These are phyloP conservation scores for Acipenser ruthenus DNA, from an alignment of 2,797 vertebrate species.

Conservation along the genomic window DNA sequence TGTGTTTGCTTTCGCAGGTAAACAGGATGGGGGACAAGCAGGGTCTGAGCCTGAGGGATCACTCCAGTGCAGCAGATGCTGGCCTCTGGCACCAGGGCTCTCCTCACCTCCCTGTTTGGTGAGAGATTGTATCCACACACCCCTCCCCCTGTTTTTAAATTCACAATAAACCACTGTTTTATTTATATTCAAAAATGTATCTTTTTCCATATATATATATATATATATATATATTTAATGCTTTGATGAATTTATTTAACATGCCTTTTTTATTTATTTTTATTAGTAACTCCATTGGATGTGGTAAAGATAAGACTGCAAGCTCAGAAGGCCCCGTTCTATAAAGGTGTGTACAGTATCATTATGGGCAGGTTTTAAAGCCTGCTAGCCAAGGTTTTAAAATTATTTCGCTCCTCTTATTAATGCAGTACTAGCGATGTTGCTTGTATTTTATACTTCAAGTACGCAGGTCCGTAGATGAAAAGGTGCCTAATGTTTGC, in stretches of 20 bases:
- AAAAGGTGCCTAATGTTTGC: too few relatives aligned
- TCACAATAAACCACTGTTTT: too few relatives aligned
- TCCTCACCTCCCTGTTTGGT: constrained; percentile 89
- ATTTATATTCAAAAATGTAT: too few relatives aligned
- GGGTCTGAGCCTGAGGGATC: constrained; percentile 49
- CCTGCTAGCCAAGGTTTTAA: too few relatives aligned
- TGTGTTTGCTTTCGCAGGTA: constrained; percentile 36
- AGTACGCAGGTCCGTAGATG: too few relatives aligned
- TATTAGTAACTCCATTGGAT: constrained; percentile 83
- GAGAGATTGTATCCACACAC: constrained; percentile 35
- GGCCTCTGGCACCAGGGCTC: constrained; percentile 84
- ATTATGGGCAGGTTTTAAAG: background rate
- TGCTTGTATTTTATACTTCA: too few relatives aligned
- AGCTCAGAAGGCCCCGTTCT: constrained; percentile 75
- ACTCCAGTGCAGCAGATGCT: constrained; percentile 91
- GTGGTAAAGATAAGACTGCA: constrained; percentile 93
- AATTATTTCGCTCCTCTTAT: too few relatives aligned
- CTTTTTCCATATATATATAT: too few relatives aligned
- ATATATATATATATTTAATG: too few relatives aligned
- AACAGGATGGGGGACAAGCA: constrained; percentile 66
- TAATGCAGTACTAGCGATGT: too few relatives aligned
- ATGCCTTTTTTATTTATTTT: background rate
- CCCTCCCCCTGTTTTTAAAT: too few relatives aligned
- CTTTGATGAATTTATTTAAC: too few relatives aligned
- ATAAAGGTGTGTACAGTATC: constrained; percentile 56